These are phyloP conservation scores for Drosophila quinaria DNA, from an alignment of 2,888 invertebrate species.

Conservation along the genomic window DNA sequence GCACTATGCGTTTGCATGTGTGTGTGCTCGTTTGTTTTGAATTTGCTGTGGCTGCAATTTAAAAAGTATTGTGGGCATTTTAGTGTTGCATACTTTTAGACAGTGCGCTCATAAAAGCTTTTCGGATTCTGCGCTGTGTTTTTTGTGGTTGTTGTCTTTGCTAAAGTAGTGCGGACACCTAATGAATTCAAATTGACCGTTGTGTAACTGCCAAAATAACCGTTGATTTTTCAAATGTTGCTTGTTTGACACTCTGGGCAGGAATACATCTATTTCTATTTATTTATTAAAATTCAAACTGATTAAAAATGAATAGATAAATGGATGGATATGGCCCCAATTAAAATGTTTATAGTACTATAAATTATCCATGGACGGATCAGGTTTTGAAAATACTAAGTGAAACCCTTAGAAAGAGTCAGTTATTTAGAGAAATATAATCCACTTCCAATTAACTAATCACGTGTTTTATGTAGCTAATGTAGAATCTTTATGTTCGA, in stretches of 20 bases:
- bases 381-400: too few relatives aligned
- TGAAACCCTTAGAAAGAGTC: not conserved
- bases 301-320: not conserved
- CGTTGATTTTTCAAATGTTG: not conserved
- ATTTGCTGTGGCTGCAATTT: conserved; percentile 38
- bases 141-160: conserved; percentile 28
- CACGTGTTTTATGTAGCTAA: not conserved
- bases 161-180: not conserved
- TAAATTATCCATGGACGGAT: too few relatives aligned
- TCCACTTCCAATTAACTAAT: not conserved
- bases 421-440: not conserved
- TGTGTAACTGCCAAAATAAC: not conserved
- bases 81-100: conserved; percentile 40
- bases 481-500: not conserved
- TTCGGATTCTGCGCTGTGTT: not conserved
- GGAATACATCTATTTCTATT: not conserved
- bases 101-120: conserved; percentile 14
- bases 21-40: not conserved
- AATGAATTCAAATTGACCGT: not conserved
- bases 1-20: conserved; percentile 2
- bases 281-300: not conserved
- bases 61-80: conserved; percentile 7
- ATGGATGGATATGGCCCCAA: too few relatives aligned
- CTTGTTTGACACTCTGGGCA: not conserved
- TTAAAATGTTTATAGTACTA: too few relatives aligned